Conservation (phyloP, 2,797 vertebrate species). For the Aldrovandia affinis region DNA sequence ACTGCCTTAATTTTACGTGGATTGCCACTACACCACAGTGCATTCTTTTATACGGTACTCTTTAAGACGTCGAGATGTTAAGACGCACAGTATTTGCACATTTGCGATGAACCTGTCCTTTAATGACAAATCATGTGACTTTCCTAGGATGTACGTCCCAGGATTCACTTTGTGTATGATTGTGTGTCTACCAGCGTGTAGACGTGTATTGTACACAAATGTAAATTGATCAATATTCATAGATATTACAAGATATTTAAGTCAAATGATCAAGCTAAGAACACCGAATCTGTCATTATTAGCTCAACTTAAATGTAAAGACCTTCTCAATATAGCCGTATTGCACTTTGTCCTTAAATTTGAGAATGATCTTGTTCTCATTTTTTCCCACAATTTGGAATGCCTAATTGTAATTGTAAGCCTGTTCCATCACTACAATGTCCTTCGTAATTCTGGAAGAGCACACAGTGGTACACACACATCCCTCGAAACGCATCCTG, state of each 20-base stretch:
- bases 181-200: not conserved
- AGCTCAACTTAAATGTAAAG: not conserved
- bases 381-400: not conserved
- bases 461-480: not conserved
- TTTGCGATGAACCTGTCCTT: not conserved
- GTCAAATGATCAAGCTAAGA: not conserved
- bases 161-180: not conserved
- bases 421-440: not conserved
- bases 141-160: not conserved
- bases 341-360: not conserved
- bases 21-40: not conserved
- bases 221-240: not conserved
- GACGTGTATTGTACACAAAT: not conserved
- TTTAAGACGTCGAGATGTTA: not conserved
- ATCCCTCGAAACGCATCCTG: not conserved
- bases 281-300: not conserved
- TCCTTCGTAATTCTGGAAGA: not conserved
- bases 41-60: slow-evolving; percentile 2
- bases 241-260: not conserved
- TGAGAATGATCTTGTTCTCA: not conserved
- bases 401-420: not conserved
- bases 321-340: not conserved
- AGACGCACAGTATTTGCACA: not conserved
- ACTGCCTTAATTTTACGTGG: slow-evolving; percentile 10
- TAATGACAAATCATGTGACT: not conserved